Evolutionary conservation across 2,888 invertebrate species (phyloP).

Genomic region (Acholoe squamosa): DNA sequence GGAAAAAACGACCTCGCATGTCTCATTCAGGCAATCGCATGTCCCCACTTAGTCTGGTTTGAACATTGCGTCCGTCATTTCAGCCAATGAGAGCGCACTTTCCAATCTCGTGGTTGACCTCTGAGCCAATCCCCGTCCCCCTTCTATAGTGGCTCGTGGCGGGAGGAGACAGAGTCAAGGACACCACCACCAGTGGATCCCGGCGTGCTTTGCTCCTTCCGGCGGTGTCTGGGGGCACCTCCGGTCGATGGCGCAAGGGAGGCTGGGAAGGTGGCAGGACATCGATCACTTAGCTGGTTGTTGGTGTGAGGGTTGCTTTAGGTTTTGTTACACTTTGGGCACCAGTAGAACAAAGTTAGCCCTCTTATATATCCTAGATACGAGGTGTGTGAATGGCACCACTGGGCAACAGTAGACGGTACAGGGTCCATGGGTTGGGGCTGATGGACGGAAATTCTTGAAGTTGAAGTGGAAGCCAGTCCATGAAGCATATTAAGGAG

Average conservation of each 20-base stretch:
- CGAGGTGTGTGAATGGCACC: too few species aligned
- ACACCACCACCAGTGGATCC: background rate
- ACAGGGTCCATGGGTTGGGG: too few species aligned
- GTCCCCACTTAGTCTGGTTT: background rate
- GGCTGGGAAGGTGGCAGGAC: constrained; percentile 30
- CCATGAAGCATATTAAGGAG: too few species aligned
- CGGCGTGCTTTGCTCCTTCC: background rate
- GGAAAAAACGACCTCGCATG: background rate
- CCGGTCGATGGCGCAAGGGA: constrained; percentile 17
- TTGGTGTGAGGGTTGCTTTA: background rate
- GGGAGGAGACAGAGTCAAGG: background rate
- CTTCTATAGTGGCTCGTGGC: background rate
- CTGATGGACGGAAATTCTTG: too few species aligned
- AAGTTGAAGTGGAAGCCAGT: too few species aligned
- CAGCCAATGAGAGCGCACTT: background rate
- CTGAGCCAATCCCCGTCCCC: background rate
- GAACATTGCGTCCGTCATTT: background rate
- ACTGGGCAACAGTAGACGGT: too few species aligned
- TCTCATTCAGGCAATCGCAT: background rate
- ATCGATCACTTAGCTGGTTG: background rate
- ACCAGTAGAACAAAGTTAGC: background rate
- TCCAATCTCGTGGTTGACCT: background rate
- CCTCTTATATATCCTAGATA: too few species aligned
- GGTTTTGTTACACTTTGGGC: background rate
- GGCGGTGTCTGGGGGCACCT: background rate